Percentiles rank a stretch among this genome's conserved stretches.
phyloP scores from a whole-genome alignment of 2,888 invertebrate genomes.

The Acanthosepion pharaonis region DNA sequence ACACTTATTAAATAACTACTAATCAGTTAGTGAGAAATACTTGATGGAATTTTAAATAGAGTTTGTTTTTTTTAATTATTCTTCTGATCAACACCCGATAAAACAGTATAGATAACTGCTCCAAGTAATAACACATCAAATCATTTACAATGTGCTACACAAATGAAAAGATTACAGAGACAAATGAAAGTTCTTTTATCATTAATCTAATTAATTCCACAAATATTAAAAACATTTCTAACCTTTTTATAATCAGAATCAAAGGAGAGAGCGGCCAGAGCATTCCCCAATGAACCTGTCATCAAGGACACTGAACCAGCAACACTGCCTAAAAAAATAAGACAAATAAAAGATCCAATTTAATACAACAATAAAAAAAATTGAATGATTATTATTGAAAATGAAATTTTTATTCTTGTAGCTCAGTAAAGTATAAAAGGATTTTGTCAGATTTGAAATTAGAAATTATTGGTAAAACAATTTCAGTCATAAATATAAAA shows the following conservation, averaged over 20 bases:
- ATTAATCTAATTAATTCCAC: too few relatives aligned
- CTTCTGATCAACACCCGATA: too few relatives aligned
- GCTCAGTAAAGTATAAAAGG: neutral
- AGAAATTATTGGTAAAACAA: neutral
- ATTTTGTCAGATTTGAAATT: neutral
- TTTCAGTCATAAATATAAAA: neutral
- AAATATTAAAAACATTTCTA: constrained; percentile 48
- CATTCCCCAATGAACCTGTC: constrained; percentile 76
- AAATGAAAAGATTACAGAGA: too few relatives aligned
- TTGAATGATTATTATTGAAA: neutral
- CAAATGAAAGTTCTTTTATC: too few relatives aligned
- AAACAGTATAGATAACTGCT: too few relatives aligned
- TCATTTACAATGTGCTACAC: too few relatives aligned
- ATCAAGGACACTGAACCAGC: constrained; percentile 75
- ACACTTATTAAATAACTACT: too few relatives aligned
- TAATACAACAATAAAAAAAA: neutral
- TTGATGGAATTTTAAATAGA: too few relatives aligned
- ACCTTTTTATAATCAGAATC: constrained; percentile 77
- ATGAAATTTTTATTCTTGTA: neutral
- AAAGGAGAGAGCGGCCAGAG: constrained; percentile 75
- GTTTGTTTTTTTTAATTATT: too few relatives aligned
- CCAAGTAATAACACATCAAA: too few relatives aligned
- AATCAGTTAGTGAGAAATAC: too few relatives aligned
- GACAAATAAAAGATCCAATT: neutral
- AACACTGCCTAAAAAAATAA: constrained; percentile 67